Percentiles rank a stretch among this genome's conserved stretches.
Conservation (phyloP, 2,888 invertebrate genomes). For the Ceratothoa steindachneri region DNA sequence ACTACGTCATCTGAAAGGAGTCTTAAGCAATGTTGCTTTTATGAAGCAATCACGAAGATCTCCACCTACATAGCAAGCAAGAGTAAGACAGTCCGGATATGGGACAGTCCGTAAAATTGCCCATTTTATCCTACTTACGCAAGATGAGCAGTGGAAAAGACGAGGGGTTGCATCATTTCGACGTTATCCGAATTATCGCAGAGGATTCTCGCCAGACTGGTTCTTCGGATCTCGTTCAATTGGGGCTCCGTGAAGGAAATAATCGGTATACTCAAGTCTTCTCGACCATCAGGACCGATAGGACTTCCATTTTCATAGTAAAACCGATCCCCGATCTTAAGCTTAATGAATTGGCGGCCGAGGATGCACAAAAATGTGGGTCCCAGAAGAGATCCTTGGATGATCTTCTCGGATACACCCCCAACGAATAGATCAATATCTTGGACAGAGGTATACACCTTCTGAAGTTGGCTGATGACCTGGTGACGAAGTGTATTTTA, state of each 20-base stretch:
- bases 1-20: no score
- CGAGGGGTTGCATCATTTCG: slow-evolving; percentile 44
- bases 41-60: no score
- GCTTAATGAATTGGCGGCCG: slow-evolving; percentile 54
- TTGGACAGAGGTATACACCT: slow-evolving; percentile 51
- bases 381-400: slow-evolving; percentile 53
- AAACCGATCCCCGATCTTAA: slow-evolving; percentile 49
- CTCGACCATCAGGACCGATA: background rate
- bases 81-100: no score
- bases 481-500: background rate
- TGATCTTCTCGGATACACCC: slow-evolving; percentile 52
- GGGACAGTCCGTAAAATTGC: no score
- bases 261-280: background rate
- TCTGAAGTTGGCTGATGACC: background rate
- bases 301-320: slow-evolving; percentile 39
- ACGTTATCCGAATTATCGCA: slow-evolving; percentile 41
- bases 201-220: slow-evolving; percentile 35
- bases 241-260: slow-evolving; percentile 33
- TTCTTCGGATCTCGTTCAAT: slow-evolving; percentile 33
- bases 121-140: no score
- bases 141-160: slow-evolving; percentile 28
- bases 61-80: no score
- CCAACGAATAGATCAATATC: slow-evolving; percentile 55
- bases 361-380: slow-evolving; percentile 55
- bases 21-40: no score